A percentile compares a stretch with the other conserved stretches of the same genome.
phyloP scores from a whole-genome alignment of 2,888 invertebrate genomes.

The Abrostola tripartita region DNA sequence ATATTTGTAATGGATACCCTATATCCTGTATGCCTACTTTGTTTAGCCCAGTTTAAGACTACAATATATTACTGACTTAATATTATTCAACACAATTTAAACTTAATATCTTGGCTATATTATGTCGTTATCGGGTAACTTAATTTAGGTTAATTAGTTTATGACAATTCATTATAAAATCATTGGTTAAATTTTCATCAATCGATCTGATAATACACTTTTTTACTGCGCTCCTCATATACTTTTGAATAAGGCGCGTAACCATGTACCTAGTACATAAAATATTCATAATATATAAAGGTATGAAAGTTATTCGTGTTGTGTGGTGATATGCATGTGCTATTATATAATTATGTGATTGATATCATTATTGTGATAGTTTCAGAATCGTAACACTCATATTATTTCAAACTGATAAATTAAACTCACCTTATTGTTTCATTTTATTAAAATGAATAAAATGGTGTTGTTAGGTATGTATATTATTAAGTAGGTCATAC shows the following conservation, averaged over 20 bases:
- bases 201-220: constrained; percentile 13
- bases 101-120: background rate
- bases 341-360: too few species aligned
- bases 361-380: too few species aligned
- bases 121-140: constrained; percentile 5
- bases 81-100: too few species aligned
- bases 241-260: background rate
- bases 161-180: constrained; percentile 10
- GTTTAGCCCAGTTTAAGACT: constrained; percentile 1
- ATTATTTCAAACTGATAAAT: too few species aligned
- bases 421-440: too few species aligned
- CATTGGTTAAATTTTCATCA: constrained; percentile 25
- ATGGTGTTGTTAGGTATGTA: too few species aligned
- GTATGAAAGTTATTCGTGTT: too few species aligned
- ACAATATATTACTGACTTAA: background rate
- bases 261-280: background rate
- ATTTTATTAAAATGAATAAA: too few species aligned
- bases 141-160: constrained; percentile 30
- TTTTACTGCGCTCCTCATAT: constrained; percentile 11
- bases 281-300: too few species aligned
- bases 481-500: background rate
- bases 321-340: background rate
- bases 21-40: background rate
- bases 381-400: too few species aligned
- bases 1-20: background rate